Base-by-base conservation (phyloP, 2,888 invertebrate genomes). In the Campopleginae sp. region DNA sequence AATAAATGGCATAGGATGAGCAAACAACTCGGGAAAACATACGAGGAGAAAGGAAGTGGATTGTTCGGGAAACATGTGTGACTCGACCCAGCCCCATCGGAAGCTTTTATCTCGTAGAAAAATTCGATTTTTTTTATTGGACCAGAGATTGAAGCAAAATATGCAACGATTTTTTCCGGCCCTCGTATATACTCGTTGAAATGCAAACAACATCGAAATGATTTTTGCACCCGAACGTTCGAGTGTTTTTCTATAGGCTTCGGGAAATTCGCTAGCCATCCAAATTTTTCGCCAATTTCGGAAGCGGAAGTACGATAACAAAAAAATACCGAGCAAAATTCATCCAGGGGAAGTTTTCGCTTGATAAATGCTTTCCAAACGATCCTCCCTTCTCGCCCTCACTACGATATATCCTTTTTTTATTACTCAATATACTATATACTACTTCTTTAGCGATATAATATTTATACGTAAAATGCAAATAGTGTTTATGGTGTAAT, bases 401-500 rank as follows among this genome's bases (percentile, higher is more conserved):
- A 74, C 33, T 10, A 61, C 10, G 65, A 8, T 44, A 66, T 51
- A 65, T 19, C 46, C 63, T 72, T 48, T 68, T 78, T 58, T 17
- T 14, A 31, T 42, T 27, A 38, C 38, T 27, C 23, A 14, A 46
- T 68, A 58, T 58, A 46, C 8, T 70, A 44, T 78, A 44, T 19
- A 19, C 33, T 58, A 44, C 42, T 77, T 68, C 23, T 74, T 51
- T 86, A 84, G 84, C 66, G 80, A 84, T 82, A 80, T 72, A 70
- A 77, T 80, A 54, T 68, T 44, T 80, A 80, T 70, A 84, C 71
- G 81, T 87, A 85, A 87, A 82, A 85, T 83, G 82, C 81, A 84
- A 84, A 81, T 84, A 87, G 86, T 77, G 85, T 85, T 85, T 87
- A 87, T 85, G 85, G 85, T 88, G 58, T 86, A 85, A 88, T 88